Percentiles rank a stretch among this genome's conserved stretches.
phyloP scores from a whole-genome alignment of 2,113 vertebrate species.

The Calyptommatus sinebrachiatus region DNA sequence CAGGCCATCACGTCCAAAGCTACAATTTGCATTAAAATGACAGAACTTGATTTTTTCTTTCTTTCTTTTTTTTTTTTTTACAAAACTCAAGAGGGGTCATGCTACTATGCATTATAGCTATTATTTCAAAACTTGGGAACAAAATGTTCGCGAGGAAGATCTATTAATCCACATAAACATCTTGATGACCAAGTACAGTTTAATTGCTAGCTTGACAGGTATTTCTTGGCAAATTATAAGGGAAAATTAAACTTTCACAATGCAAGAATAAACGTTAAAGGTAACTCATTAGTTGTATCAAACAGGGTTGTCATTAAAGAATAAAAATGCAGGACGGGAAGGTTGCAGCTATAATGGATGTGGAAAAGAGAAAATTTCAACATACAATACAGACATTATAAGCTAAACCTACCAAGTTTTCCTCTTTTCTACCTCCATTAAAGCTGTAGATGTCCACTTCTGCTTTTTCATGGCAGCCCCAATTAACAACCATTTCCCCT shows the following conservation, averaged over 20 bases:
- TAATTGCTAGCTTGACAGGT: constrained; percentile 64
- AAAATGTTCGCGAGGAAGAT: constrained; percentile 54
- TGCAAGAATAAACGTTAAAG: constrained; percentile 53
- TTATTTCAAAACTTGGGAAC: constrained; percentile 68
- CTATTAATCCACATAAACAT: constrained; percentile 70
- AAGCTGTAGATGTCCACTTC: too few relatives aligned
- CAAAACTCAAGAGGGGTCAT: constrained; percentile 72
- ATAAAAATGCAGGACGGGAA: too few relatives aligned
- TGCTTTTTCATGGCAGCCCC: too few relatives aligned
- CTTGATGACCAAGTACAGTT: constrained; percentile 65
- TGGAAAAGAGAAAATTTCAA: too few relatives aligned
- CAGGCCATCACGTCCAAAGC: constrained; percentile 78
- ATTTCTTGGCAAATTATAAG: constrained; percentile 55
- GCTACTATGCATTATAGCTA: constrained; percentile 62
- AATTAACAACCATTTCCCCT: constrained; percentile 33
- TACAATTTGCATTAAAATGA: constrained; percentile 82
- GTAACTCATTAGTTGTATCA: constrained; percentile 39
- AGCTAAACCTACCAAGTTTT: too few relatives aligned
- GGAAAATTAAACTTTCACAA: constrained; percentile 61
- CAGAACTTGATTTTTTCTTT: constrained; percentile 60
- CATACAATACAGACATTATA: too few relatives aligned
- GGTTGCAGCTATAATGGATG: too few relatives aligned
- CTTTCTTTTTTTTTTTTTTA: constrained; percentile 61
- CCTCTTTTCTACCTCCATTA: too few relatives aligned
- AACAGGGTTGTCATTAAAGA: too few relatives aligned